Base-by-base conservation (phyloP, 2,888 invertebrate genomes). In the Apomyelois bistriatella region DNA sequence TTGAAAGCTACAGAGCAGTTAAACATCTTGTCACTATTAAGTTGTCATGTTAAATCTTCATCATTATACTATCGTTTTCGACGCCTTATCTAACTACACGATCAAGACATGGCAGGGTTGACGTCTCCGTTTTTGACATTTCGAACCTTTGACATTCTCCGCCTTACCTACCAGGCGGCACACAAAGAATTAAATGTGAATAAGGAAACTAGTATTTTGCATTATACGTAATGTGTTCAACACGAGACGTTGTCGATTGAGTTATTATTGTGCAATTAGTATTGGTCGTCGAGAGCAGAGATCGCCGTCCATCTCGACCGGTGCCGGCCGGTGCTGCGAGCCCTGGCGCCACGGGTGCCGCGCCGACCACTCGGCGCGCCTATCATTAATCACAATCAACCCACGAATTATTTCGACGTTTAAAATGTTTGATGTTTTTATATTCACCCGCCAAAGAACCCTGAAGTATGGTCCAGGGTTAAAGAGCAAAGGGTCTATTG, bases 321-420 rank as follows among this genome's bases (percentile, higher is more conserved):
- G 17, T 10, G 41, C 52, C 52, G 46, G 51, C 42, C 53, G 50
- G 53, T 54, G 53, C 59, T 52, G 53, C 53, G 52, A 43, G 49
- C 54, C 53, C 58, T 66, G 83, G 82, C 84, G 83, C 82, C 83
- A 81, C 73, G 37, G 37, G 58, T 61, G 58, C 62, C 65, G 56
- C 68, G 62, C 38, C 15, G 50, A n/a, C 42, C 32, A 22, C 22
- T 22, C 42, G 17, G 17, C 42, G 47, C 38, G 72, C 71, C 76
- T 68, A 70, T 82, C 89, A 89, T 90, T 89, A 86, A 90, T 90
- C 88, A 90, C 86, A 86, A 89, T 90, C 89, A 86, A 79, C 84
- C 74, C 60, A 63, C 76, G 81, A 85, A 90, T 89, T 85, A 87
- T 86, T 86, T 79, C 76, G 80, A 86, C 79, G 78, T 85, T 86